Base-by-base conservation (phyloP, 1,140 invertebrate genomes). In the Hypsibius dujardini region DNA sequence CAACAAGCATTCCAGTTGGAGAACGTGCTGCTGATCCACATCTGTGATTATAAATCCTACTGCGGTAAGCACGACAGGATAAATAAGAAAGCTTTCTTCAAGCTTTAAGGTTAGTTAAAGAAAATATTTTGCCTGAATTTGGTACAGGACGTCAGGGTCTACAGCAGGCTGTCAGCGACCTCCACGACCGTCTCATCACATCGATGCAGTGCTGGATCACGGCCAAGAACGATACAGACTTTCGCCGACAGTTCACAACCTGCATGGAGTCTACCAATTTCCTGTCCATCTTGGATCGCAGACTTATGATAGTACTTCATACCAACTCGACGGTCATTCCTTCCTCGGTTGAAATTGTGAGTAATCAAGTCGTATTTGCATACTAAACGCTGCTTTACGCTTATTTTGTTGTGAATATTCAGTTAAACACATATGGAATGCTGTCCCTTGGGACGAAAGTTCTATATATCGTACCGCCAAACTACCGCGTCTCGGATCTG, bases 51-150 rank as follows among this genome's bases (percentile, higher is more conserved):
- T n/a, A n/a, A 56, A n/a, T 56, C 50, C 7, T 56, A 56, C 50
- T 56, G 50, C 50, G 50, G 50, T 56, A 7, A 56, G 50, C n/a
- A 7, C 50, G n/a, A n/a, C n/a, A n/a, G n/a, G n/a, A n/a, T n/a
- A n/a, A n/a, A n/a, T n/a, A n/a, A n/a, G n/a, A n/a, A n/a, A n/a
- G n/a, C n/a, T n/a, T n/a, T 56, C 50, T n/a, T 56, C 50, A n/a
- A 56, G 50, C 50, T 56, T n/a, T 7, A 56, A 56, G 50, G 50
- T 56, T n/a, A n/a, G n/a, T n/a, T n/a, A n/a, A n/a, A n/a, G n/a
- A n/a, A n/a, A n/a, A n/a, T n/a, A n/a, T n/a, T n/a, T n/a, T n/a
- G n/a, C n/a, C n/a, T n/a, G n/a, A n/a, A n/a, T n/a, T 56, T 56
- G 7, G 50, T 56, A n/a, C n/a, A 56, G 50, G 50, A 56, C 50